Evolutionary conservation across 2,113 vertebrate species (phyloP), one percentile per base, ranked within the genome.

Genomic region (Aspiorhynchus laticeps): DNA sequence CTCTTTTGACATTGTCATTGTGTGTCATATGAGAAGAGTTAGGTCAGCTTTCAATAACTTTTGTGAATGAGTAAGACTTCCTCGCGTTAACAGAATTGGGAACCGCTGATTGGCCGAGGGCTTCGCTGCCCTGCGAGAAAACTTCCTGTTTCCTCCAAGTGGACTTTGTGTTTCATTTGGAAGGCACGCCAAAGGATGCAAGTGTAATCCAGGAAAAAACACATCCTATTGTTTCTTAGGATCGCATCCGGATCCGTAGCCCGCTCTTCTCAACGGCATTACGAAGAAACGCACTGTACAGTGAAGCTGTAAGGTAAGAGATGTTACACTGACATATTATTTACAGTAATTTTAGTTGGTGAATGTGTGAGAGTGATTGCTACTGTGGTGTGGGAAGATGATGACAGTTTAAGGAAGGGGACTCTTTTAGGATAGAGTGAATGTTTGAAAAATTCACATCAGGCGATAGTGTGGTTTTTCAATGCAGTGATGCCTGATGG

Each of bases 141-240:
- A 90, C 91, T 95, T 95, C 95, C 94, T 93, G 93, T 92, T 90
- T 90, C 80, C 81, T 73, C 91, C 91, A 91, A 93, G 90, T 88
- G 86, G 86, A 87, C n/a, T 48, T 28, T 59, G 80, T 1, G 63
- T 82, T 88, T 92, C 94, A 94, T 94, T 95, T 85, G 89, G 88
- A 87, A 87, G 83, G 73, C 86, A 81, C 86, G 5, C 26, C 87
- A 87, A 74, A 92, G 93, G 94, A 94, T 93, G 93, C 93, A 93
- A 92, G 91, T 88, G 93, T 94, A 92, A 94, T 93, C 92, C 93
- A 93, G 94, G 94, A 94, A 95, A 94, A 93, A 94, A 93, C 88
- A 93, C 88, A 94, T 76, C 67, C 80, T 91, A 94, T 95, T 95
- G 94, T 95, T 94, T 86, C 91, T 79, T 56, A 28, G 85, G 87